A percentile compares a stretch with the other conserved stretches of the same genome.
These are phyloP conservation scores for Meloidogyne exigua DNA, from an alignment of 1,140 invertebrate species.

Conservation along the genomic window DNA sequence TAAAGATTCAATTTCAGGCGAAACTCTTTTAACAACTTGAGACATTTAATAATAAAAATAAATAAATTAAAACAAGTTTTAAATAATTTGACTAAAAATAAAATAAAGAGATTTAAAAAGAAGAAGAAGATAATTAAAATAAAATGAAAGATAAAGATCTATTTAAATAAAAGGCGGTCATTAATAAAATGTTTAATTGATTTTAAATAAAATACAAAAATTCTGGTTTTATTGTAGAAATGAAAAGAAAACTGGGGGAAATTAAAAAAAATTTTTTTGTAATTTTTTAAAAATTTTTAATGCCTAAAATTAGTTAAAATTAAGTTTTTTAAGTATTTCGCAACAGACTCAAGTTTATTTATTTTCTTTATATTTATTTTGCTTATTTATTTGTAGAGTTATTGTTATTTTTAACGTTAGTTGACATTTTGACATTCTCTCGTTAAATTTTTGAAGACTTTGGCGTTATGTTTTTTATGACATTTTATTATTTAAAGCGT, in stretches of 20 bases:
- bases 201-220: neutral
- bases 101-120: constrained; percentile 12
- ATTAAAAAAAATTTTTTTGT: no score
- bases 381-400: neutral
- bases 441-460: no score
- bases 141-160: constrained; percentile 7
- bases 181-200: neutral
- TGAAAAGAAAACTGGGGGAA: no score
- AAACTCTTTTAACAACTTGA: constrained; percentile 50
- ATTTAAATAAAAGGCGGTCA: neutral
- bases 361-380: no score
- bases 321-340: neutral
- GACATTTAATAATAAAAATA: neutral
- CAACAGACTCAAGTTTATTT: neutral
- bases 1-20: constrained; percentile 56
- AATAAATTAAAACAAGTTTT: neutral
- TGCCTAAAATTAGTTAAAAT: no score
- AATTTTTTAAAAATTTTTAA: no score
- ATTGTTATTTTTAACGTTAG: neutral
- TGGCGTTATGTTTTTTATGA: neutral
- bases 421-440: no score
- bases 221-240: neutral
- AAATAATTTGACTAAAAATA: neutral
- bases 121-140: neutral
- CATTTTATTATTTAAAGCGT: neutral